Evolutionary conservation across 2,888 invertebrate species (phyloP).

Genomic region (Hydrotaea cyrtoneurina): DNA sequence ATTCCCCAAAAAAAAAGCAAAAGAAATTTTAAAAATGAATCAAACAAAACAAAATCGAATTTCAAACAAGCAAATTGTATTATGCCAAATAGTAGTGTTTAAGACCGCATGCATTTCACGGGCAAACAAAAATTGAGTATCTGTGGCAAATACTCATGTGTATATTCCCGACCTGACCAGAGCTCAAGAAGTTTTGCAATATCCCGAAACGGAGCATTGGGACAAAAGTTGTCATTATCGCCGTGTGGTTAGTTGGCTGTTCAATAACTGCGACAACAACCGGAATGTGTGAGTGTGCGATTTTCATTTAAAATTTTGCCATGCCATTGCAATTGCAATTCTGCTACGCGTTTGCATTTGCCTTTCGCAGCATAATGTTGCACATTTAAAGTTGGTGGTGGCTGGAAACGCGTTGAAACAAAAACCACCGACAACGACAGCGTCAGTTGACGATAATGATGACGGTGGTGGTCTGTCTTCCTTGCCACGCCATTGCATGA

Average conservation of each 20-base stretch:
- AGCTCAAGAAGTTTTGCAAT: neutral
- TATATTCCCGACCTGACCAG: no score
- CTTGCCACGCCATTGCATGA: conserved; percentile 14
- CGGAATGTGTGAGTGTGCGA: conserved; percentile 1
- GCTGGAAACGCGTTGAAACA: no score
- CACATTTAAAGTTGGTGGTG: conserved; percentile 4
- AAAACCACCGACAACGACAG: neutral
- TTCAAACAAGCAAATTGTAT: neutral
- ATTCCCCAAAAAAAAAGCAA: conserved; percentile 1
- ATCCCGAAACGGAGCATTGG: neutral
- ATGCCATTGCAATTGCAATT: neutral
- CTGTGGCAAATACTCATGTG: no score
- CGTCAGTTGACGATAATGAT: conserved; percentile 2
- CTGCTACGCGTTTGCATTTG: neutral
- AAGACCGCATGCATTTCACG: conserved; percentile 3
- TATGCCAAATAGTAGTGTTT: conserved; percentile 25
- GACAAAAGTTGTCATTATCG: no score
- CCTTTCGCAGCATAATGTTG: conserved; percentile 6
- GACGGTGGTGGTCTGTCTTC: conserved; percentile 21
- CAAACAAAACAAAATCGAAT: neutral
- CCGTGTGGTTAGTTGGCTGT: neutral
- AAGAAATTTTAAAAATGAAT: neutral
- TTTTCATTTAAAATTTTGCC: neutral
- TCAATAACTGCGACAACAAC: neutral
- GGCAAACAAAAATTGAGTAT: conserved; percentile 3